Evolutionary conservation across 2,113 vertebrate genomes (phyloP), one percentile per base, ranked within the genome.

Genomic region (Grus americana): DNA sequence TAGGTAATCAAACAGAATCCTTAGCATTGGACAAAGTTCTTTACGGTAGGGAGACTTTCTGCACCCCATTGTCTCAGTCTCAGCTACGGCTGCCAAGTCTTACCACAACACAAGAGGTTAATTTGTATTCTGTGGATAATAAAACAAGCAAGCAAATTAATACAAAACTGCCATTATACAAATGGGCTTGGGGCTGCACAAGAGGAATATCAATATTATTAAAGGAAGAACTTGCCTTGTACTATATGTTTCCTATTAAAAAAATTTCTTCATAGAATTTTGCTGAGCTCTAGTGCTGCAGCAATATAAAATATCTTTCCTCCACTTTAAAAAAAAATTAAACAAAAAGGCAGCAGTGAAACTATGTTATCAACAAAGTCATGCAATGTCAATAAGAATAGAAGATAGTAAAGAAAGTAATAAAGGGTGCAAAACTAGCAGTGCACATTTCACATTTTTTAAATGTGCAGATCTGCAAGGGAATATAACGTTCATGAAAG

Each of bases 181-280:
- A 80, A 83, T 52, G 65, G 75, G 5, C 24, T 88, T 58, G 29
- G 38, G 55, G 32, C 29, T 68, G 57, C 70, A 57, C 54, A 85
- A 95, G 36, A 83, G 6, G 11, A 90, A 59, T 90, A 92, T 80
- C 38, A 78, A 61, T 90, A 90, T 67, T 91, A 75, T 67, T 94
- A 86, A 75, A 81, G n/a, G 44, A 88, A 90, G 19, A 32, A 61
- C 30, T 90, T 86, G 14, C 42, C 32, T 81, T 71, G 22, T 76
- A 34, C 61, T 88, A 49, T 84, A 57, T 57, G 24, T 47, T 93
- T 93, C 47, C 54, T n/a, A 71, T 89, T 57, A 16, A 21, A 90
- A 95, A 73, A 78, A 59, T 2, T 75, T 70, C 36, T 84, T 79
- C 30, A 38, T 30, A 79, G 55, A 95, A 75, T 74, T 93, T 40